Conservation (phyloP, 2,113 vertebrate species). For the Hemiprocne comata region DNA sequence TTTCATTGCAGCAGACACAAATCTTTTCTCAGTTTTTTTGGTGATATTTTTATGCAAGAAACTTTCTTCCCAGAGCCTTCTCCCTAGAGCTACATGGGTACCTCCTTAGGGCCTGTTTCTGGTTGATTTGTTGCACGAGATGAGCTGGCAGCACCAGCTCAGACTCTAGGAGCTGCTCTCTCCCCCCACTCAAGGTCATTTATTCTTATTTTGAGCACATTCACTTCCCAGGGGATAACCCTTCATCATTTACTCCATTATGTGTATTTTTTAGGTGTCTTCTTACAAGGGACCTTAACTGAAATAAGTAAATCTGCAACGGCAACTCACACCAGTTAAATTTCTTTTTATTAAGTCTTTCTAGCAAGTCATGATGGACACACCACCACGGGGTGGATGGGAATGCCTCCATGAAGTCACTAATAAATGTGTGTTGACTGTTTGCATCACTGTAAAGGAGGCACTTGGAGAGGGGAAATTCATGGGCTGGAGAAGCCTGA, state of each 20-base stretch:
- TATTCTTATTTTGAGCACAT: background rate
- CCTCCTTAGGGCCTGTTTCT: background rate
- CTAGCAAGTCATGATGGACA: background rate
- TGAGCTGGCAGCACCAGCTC: background rate
- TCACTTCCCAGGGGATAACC: background rate
- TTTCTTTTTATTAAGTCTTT: background rate
- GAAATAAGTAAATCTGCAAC: background rate
- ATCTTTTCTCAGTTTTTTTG: background rate
- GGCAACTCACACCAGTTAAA: background rate
- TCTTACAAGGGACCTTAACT: background rate
- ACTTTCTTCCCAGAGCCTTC: background rate
- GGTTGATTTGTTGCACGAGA: background rate
- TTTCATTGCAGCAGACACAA: background rate
- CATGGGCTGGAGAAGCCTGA: background rate
- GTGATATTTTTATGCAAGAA: background rate
- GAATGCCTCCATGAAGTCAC: background rate
- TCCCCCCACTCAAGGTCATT: background rate
- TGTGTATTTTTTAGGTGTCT: background rate
- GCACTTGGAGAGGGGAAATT: background rate
- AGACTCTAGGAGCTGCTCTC: background rate
- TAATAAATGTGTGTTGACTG: too few relatives aligned
- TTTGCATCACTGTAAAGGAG: background rate
- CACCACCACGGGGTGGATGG: background rate
- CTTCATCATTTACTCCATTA: background rate
- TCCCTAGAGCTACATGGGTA: background rate